These are phyloP conservation scores for Polyergus mexicanus DNA, from an alignment of 1,140 invertebrate species.

Conservation along the genomic window DNA sequence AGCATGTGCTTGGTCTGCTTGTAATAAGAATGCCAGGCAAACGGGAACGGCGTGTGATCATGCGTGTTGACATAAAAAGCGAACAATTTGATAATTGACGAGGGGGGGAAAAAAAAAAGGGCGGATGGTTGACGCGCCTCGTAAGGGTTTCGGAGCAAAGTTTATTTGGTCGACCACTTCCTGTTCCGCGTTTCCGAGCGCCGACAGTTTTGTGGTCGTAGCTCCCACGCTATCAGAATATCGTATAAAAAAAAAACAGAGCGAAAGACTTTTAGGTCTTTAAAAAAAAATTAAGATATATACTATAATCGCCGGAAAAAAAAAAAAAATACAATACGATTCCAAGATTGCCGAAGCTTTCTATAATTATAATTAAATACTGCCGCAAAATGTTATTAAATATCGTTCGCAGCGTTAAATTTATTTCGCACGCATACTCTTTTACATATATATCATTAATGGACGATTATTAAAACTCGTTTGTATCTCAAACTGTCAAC, in stretches of 20 bases:
- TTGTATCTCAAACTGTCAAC: slow-evolving; percentile 74
- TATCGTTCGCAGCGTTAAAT: neutral
- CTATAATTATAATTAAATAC: neutral
- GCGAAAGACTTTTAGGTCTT: neutral
- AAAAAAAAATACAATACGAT: neutral
- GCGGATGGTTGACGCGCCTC: neutral
- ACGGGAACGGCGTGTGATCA: slow-evolving; percentile 45
- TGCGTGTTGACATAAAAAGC: slow-evolving; percentile 18
- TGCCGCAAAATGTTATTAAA: neutral
- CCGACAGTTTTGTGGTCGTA: neutral
- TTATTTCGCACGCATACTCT: neutral
- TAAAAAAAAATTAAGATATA: neutral
- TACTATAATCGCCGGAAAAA: neutral
- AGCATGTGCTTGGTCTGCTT: slow-evolving; percentile 58
- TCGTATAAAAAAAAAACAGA: neutral
- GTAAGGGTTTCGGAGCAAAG: neutral
- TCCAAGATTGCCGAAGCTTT: neutral
- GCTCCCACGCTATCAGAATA: neutral
- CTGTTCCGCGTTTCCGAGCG: slow-evolving; percentile 38
- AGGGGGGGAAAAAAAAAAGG: neutral
- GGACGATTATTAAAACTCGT: slow-evolving; percentile 63
- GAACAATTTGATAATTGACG: slow-evolving; percentile 43
- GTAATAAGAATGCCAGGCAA: slow-evolving; percentile 11
- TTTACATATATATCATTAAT: slow-evolving; percentile 28
- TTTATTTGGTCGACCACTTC: slow-evolving; percentile 55